Percentiles rank a stretch among this genome's conserved stretches.
Evolutionary conservation across 2,888 invertebrate species (phyloP).

Genomic region (Mongoloraphidia duomilia): DNA sequence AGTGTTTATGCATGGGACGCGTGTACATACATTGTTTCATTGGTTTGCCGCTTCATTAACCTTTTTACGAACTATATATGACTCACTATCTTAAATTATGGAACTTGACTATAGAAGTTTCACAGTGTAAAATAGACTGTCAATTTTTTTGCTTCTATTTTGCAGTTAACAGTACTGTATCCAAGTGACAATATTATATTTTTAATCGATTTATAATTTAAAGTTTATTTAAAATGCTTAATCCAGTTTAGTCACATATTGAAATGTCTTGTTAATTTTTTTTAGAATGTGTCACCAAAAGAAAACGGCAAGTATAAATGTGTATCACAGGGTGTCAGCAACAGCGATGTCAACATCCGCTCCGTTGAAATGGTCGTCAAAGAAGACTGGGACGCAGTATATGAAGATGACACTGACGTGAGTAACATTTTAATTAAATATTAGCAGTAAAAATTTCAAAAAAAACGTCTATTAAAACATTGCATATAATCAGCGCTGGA

Average conservation of each 20-base stretch:
- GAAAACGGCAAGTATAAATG: conserved; percentile 51
- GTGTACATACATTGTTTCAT: no score
- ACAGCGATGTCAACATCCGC: conserved; percentile 35
- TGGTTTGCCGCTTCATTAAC: no score
- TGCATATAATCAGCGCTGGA: no score
- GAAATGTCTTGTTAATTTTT: conserved; percentile 4
- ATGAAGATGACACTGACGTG: conserved; percentile 16
- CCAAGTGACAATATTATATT: neutral
- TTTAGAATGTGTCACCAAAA: conserved; percentile 40
- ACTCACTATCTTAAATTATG: no score
- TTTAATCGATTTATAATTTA: neutral
- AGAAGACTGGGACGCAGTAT: conserved; percentile 27
- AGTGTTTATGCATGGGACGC: no score
- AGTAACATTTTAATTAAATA: conserved; percentile 6
- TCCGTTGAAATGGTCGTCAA: conserved; percentile 46
- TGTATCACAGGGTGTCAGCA: conserved; percentile 40
- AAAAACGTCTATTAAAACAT: no score
- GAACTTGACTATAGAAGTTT: no score
- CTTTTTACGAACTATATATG: no score
- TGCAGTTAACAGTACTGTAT: neutral
- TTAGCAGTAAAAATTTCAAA: neutral
- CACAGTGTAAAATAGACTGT: no score
- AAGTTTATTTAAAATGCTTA: neutral
- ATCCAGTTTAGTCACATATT: neutral
- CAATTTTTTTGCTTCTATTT: no score